Evolutionary conservation across 2,113 vertebrate genomes (phyloP).

Genomic region (Nematolebias whitei): DNA sequence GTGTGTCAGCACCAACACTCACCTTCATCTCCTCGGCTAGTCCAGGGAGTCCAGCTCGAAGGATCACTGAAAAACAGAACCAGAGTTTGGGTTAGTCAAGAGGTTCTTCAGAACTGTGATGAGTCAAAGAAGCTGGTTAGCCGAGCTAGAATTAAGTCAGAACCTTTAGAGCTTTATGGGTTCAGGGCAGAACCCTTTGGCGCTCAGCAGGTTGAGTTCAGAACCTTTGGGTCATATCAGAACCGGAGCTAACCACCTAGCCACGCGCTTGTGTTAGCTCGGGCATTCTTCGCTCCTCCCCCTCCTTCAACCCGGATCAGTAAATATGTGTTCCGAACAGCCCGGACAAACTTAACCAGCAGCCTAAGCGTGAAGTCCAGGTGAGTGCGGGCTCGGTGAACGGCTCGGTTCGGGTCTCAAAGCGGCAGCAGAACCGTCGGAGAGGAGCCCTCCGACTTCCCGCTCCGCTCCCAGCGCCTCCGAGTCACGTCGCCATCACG

Average conservation of each 20-base stretch:
- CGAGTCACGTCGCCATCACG: constrained; percentile 93
- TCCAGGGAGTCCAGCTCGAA: constrained; percentile 92
- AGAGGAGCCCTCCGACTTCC: constrained; percentile 59
- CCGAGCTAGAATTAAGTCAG: too few relatives aligned
- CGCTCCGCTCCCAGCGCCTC: constrained; percentile 79
- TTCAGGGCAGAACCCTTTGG: too few relatives aligned
- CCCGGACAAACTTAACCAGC: constrained; percentile 2
- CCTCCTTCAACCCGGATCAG: constrained; percentile 27
- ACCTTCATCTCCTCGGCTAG: constrained; percentile 95
- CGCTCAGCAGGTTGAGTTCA: too few relatives aligned
- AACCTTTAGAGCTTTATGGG: too few relatives aligned
- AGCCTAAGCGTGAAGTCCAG: background rate
- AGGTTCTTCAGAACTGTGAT: too few relatives aligned
- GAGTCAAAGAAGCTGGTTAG: too few relatives aligned
- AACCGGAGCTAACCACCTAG: constrained; percentile 49
- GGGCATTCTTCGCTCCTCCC: constrained; percentile 60
- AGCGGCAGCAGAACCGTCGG: background rate
- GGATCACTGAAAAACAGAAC: constrained; percentile 73
- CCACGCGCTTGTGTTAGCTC: constrained; percentile 65
- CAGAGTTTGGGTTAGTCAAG: background rate
- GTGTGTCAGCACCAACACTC: constrained; percentile 66
- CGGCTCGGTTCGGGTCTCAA: background rate
- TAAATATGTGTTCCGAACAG: constrained; percentile 54
- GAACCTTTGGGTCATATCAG: too few relatives aligned
- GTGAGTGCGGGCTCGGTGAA: background rate